Conservation (phyloP, 2,113 vertebrate genomes). For the Muntiacus reevesi region DNA sequence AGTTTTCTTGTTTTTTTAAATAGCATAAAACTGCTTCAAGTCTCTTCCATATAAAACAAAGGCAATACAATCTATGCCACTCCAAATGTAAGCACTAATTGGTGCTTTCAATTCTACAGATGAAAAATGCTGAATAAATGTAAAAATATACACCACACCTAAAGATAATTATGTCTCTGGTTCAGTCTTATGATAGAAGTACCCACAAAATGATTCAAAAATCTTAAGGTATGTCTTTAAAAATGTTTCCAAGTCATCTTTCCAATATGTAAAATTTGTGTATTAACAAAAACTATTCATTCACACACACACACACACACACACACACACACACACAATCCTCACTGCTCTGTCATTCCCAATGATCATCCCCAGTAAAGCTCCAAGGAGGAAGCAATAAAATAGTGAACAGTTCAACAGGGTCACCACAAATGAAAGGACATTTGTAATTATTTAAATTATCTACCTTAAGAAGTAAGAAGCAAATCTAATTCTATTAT, state of each 20-base stretch:
- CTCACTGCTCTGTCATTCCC: background rate
- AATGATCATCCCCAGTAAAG: background rate
- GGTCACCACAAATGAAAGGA: conserved; percentile 35
- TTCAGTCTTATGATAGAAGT: background rate
- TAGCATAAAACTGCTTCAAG: conserved; percentile 3
- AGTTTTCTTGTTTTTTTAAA: background rate
- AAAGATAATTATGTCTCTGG: conserved; percentile 28
- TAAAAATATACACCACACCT: conserved; percentile 28
- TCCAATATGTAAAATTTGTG: background rate
- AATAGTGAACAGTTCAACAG: conserved; percentile 34
- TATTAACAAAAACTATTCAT: conserved; percentile 31
- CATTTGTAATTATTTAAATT: conserved; percentile 28
- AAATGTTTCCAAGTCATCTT: background rate
- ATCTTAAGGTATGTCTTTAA: background rate
- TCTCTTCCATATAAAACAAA: conserved; percentile 15
- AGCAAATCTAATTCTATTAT: conserved; percentile 26
- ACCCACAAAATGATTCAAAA: conserved; percentile 29
- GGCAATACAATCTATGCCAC: background rate
- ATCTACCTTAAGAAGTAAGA: background rate
- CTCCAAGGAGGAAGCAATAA: conserved; percentile 26
- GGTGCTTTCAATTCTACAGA: conserved; percentile 11
- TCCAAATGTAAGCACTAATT: conserved; percentile 26
- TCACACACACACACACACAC: background rate
- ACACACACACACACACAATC: background rate
- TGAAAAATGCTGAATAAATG: conserved; percentile 26